Evolutionary conservation across 2,888 invertebrate species (phyloP), one percentile per base, ranked within the genome.

Genomic region (Sesia apiformis): DNA sequence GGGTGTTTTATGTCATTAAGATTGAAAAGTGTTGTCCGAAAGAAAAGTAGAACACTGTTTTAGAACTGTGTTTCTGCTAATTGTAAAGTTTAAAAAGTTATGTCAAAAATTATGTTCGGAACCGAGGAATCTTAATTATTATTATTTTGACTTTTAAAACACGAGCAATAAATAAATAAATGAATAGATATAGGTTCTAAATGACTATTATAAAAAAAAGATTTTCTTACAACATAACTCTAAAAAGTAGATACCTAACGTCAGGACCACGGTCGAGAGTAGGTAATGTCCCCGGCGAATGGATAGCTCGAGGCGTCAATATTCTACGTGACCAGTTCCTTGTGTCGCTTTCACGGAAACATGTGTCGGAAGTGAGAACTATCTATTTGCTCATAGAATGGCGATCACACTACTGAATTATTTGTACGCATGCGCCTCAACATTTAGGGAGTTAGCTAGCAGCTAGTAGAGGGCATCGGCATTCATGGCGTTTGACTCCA

Each of bases 301-400:
- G 78, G 77, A 79, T 82, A 69, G 85, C 84, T 78, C 61, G 78
- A 81, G 84, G 86, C 86, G 86, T 89, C 88, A 86, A 89, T 89
- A 88, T 88, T 84, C 84, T 89, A 88, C 88, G 87, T 89, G 88
- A 87, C 87, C 84, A 80, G 81, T 74, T 76, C 78, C 76, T 73
- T 77, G 78, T 79, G 81, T 79, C 78, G 76, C 72, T 74, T 74
- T 79, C 76, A 70, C 78, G 84, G 86, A 86, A 84, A 86, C 86
- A 84, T 84, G 84, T 86, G 88, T 87, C 88, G 88, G 87, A 86
- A 83, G 86, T 82, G 76, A 83, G 76, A 81, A 81, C 85, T 87
- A 87, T 87, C 86, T 86, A 81, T 87, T 87, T 84, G 81, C 81
- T 73, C 75, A 76, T 73, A 81, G 84, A 85, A 84, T 81, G 74